Base-by-base conservation (phyloP, 1,140 invertebrate species). In the Drosophila aff. region DNA sequence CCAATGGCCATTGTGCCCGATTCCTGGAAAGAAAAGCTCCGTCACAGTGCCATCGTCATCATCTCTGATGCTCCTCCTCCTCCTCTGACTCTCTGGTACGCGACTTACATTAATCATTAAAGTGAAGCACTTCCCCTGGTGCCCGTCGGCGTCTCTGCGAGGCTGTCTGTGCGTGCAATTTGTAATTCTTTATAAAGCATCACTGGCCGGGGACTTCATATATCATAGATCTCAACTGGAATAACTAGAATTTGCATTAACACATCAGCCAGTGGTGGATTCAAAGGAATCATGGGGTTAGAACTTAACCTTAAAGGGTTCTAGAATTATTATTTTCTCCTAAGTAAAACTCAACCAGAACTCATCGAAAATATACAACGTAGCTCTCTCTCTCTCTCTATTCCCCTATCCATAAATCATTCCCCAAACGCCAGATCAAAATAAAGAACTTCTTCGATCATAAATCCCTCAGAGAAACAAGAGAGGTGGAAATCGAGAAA, bases 91-190 rank as follows among this genome's bases (percentile, higher is more conserved):
- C 53, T 78, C 72, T 73, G 21, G 81, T 84, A 89, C 84, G 84
- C 84, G 85, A 89, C 84, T 89, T 90, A 89, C 84, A 89, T 89
- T 89, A 89, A 89, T 89, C 84, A 89, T 81, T 82, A 79, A 57
- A 76, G 57, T 69, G 63, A 83, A 65, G 79, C 76, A 78, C 75
- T 67, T 23, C 28, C 7, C 15, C 59, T 6, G 11, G 11, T 11
- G 4, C 41, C 31, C 8, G n/a, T 46, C 21, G 11, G 23, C 38
- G 7, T 33, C 33, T 28, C 31, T 50, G 16, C 41, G 11, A 2
- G 10, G 40, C 65, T 64, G 23, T 72, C 36, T 47, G 31, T 69
- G 64, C 68, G 62, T 81, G 84, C 79, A 89, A 89, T 89, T 89
- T 89, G 84, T 89, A 81, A 89, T 87, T 84, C 81, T 73, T 77